phyloP scores from a whole-genome alignment of 2,888 invertebrate species.

The Napeogenes inachia region DNA sequence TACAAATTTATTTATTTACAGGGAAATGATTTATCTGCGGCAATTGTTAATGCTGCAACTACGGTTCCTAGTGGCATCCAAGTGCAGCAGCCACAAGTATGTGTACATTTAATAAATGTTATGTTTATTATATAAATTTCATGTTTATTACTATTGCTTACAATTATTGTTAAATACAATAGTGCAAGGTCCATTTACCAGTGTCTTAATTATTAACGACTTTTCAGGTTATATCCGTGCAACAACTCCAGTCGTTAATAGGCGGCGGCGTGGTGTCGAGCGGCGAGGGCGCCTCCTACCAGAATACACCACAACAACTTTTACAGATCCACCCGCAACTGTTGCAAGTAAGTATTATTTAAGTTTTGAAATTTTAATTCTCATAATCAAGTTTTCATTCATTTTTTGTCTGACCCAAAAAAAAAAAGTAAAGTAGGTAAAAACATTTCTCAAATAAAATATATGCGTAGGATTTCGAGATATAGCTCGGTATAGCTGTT shows the following conservation, averaged over 20 bases:
- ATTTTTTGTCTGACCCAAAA: no score
- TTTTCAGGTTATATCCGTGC: slow-evolving; percentile 74
- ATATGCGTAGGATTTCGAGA: no score
- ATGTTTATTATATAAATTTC: no score
- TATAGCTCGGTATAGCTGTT: no score
- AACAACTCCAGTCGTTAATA: slow-evolving; percentile 75
- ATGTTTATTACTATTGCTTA: no score
- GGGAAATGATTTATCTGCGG: slow-evolving; percentile 74
- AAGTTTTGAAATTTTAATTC: no score
- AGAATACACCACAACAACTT: slow-evolving; percentile 67
- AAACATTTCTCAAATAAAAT: no score
- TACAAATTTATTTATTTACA: slow-evolving; percentile 39
- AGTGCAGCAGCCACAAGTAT: slow-evolving; percentile 71
- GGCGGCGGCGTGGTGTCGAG: slow-evolving; percentile 67
- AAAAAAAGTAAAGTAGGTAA: no score
- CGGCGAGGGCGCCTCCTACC: slow-evolving; percentile 68
- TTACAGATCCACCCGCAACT: slow-evolving; percentile 71
- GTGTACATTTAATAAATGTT: no score
- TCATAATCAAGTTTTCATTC: no score
- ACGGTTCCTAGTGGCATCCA: slow-evolving; percentile 67
- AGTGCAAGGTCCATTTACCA: no score
- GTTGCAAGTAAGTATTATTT: slow-evolving; percentile 51
- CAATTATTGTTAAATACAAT: no score
- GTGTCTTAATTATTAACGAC: background rate
- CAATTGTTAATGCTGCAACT: slow-evolving; percentile 71